Evolutionary conservation across 2,888 invertebrate species (phyloP), one percentile per base, ranked within the genome.

Genomic region (Plebejus melissa): DNA sequence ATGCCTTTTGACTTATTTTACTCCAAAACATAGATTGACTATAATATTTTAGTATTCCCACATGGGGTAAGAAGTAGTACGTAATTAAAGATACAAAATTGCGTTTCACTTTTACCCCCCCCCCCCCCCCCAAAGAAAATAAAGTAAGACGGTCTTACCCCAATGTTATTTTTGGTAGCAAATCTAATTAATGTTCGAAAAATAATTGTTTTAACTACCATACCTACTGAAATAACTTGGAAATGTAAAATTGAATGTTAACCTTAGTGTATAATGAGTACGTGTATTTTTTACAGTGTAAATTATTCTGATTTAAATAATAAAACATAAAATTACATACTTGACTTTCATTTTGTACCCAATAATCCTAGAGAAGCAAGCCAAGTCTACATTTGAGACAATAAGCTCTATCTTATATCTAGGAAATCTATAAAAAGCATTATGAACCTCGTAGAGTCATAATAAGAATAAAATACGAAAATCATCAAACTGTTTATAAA

Each of bases 221-320:
- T 65, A 65, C 32, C 32, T 65, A 65, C 65, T 28, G 11, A 65
- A 65, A 36, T 65, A 65, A 65, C 13, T 65, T 32, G 32, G 5
- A 83, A 82, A 85, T 88, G 87, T 90, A 87, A 88, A 84, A 88
- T 90, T 87, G 87, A 87, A 87, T 90, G 89, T 90, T 90, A 89
- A 91, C 87, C 86, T 86, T 93, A 91, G 89, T 79, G 83, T 83
- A 82, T 87, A 88, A 86, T 84, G 88, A 90, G 87, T 91, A 87
- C 86, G 90, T 90, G 94, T 94, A 94, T 94, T 94, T 94, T 94
- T 93, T 94, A 94, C 94, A 91, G 90, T 93, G 92, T 94, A 93
- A 93, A 92, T 91, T 92, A 92, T 91, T 93, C 91, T 92, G 90
- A 93, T 91, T 93, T 93, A 90, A 88, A 86, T 93, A 93, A 93